These are phyloP conservation scores for Lampris incognitus DNA, from an alignment of 2,113 vertebrate species.

Conservation along the genomic window DNA sequence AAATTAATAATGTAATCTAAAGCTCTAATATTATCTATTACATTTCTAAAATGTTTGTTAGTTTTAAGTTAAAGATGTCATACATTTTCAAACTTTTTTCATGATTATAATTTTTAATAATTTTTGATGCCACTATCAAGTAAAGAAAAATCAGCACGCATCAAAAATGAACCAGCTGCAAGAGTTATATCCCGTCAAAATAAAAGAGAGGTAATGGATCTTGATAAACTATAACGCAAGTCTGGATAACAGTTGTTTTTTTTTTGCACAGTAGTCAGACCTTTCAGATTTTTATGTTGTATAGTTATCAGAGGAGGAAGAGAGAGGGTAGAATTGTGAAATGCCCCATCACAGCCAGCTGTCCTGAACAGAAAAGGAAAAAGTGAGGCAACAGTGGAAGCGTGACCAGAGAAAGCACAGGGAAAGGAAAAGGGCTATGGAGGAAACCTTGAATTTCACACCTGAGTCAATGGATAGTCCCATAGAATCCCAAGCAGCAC, in stretches of 20 bases:
- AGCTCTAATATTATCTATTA: no score
- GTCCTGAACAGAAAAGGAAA: slow-evolving; percentile 26
- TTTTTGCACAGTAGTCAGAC: slow-evolving; percentile 25
- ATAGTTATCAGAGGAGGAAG: slow-evolving; percentile 23
- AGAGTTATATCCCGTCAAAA: no score
- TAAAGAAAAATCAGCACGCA: slow-evolving; percentile 7
- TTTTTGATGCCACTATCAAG: slow-evolving; percentile 1
- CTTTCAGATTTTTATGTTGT: slow-evolving; percentile 14
- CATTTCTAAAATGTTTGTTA: no score
- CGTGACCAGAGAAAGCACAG: slow-evolving; percentile 23
- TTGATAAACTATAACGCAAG: no score
- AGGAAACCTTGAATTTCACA: background rate
- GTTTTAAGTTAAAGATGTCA: no score
- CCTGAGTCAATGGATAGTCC: background rate
- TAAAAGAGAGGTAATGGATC: no score
- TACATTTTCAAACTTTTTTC: no score
- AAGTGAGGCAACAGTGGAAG: slow-evolving; percentile 27
- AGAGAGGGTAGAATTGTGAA: slow-evolving; percentile 30
- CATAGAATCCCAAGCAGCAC: background rate
- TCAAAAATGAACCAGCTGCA: background rate
- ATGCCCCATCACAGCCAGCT: slow-evolving; percentile 3
- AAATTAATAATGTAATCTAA: no score
- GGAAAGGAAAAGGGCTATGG: slow-evolving; percentile 23
- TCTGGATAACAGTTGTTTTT: background rate
- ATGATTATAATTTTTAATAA: no score